A percentile compares a stretch with the other conserved stretches of the same genome.
Evolutionary conservation across 2,888 invertebrate species (phyloP).

Genomic region (Oeneis ivallda): DNA sequence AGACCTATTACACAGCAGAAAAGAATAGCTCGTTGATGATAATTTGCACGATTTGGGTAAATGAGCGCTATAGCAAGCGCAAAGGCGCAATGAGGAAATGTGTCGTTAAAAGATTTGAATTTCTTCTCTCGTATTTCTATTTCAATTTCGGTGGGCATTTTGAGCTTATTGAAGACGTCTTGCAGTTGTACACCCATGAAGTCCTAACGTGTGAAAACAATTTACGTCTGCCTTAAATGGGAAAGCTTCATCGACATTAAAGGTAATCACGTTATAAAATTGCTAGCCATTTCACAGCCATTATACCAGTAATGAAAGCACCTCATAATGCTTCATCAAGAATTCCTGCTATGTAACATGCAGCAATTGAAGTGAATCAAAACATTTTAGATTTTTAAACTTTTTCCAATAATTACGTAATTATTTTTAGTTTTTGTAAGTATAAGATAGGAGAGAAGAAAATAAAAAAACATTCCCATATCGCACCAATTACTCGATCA

Average conservation of each 20-base stretch:
- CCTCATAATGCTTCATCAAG: slow-evolving; percentile 35
- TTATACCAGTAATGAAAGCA: slow-evolving; percentile 41
- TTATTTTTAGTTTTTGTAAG: background rate
- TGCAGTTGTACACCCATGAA: slow-evolving; percentile 21
- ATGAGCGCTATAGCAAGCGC: slow-evolving; percentile 56
- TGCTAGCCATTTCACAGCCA: slow-evolving; percentile 42
- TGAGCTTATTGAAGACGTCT: slow-evolving; percentile 30
- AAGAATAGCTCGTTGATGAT: slow-evolving; percentile 42
- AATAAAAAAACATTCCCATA: slow-evolving; percentile 19
- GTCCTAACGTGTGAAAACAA: slow-evolving; percentile 36
- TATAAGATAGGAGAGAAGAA: background rate
- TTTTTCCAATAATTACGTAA: slow-evolving; percentile 4
- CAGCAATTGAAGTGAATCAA: slow-evolving; percentile 23
- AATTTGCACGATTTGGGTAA: slow-evolving; percentile 57
- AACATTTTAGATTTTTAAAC: slow-evolving; percentile 15
- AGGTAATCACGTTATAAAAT: slow-evolving; percentile 45
- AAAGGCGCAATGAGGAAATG: slow-evolving; percentile 58
- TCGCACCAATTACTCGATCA: slow-evolving; percentile 17
- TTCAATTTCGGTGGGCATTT: slow-evolving; percentile 32
- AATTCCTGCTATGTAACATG: slow-evolving; percentile 31
- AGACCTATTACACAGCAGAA: slow-evolving; percentile 45
- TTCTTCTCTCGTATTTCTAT: slow-evolving; percentile 39
- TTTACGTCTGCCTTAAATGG: slow-evolving; percentile 39
- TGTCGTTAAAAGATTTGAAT: slow-evolving; percentile 58
- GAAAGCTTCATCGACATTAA: slow-evolving; percentile 44